phyloP scores from a whole-genome alignment of 2,797 vertebrate genomes.

The Ciconia nigra region DNA sequence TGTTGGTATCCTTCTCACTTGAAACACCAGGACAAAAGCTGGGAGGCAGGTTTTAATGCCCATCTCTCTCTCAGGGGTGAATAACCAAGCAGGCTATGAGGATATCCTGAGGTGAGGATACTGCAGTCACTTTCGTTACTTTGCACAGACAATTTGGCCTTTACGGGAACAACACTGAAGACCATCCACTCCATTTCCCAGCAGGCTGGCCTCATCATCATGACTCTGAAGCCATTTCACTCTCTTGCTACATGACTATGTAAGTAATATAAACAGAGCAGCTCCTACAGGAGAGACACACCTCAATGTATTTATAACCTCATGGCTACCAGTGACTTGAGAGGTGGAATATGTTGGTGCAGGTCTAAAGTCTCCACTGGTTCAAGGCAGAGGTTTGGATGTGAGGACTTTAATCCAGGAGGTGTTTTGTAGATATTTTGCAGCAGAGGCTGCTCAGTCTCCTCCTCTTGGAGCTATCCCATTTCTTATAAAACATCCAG shows the following conservation, averaged over 20 bases:
- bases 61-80: background rate
- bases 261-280: background rate
- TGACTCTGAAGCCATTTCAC: background rate
- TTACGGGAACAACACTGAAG: background rate
- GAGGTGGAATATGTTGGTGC: background rate
- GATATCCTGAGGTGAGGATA: background rate
- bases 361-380: background rate
- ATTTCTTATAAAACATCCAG: background rate
- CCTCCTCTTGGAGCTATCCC: background rate
- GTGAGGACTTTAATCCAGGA: background rate
- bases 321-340: background rate
- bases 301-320: background rate
- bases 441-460: background rate
- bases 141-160: background rate
- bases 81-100: background rate
- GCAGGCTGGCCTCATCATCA: background rate
- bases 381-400: background rate
- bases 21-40: background rate
- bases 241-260: background rate
- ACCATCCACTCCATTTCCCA: background rate
- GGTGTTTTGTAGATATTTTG: background rate
- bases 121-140: background rate
- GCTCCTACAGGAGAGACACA: background rate
- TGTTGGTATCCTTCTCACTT: background rate
- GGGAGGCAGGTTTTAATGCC: background rate